Evolutionary conservation across 2,113 vertebrate species (phyloP).

Genomic region (Ptilorrhoa leucosticta): DNA sequence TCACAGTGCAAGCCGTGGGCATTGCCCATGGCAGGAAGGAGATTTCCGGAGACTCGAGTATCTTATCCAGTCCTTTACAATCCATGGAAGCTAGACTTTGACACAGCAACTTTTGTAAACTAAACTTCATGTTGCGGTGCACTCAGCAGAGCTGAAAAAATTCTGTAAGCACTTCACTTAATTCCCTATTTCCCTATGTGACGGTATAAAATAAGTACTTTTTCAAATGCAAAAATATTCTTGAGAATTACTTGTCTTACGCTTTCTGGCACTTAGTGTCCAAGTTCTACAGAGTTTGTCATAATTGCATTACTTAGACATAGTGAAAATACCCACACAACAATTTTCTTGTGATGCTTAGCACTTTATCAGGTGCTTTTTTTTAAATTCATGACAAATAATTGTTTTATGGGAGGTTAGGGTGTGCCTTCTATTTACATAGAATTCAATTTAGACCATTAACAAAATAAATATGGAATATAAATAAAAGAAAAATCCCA

Average conservation of each 20-base stretch:
- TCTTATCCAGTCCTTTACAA: not conserved
- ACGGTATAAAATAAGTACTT: not conserved
- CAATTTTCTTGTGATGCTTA: not conserved
- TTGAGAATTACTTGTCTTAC: not conserved
- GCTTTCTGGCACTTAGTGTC: not conserved
- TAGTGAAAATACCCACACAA: not conserved
- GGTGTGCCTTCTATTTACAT: not conserved
- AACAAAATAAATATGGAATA: not conserved
- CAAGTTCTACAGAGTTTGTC: not conserved
- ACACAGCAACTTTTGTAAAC: not conserved
- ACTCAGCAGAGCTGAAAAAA: not conserved
- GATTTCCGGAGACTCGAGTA: not conserved
- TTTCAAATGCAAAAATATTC: not conserved
- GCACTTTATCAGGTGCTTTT: not conserved
- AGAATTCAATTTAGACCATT: not conserved
- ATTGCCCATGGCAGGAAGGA: not conserved
- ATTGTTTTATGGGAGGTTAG: not conserved
- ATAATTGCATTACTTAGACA: not conserved
- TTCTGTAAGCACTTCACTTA: not conserved
- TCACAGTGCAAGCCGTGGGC: not conserved
- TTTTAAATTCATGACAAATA: not conserved
- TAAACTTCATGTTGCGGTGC: not conserved
- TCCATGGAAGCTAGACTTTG: not conserved
- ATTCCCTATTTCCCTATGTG: not conserved
- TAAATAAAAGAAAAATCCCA: not conserved